Base-by-base conservation (phyloP, 2,797 vertebrate genomes). In the Enteromius afrohamiltoni region DNA sequence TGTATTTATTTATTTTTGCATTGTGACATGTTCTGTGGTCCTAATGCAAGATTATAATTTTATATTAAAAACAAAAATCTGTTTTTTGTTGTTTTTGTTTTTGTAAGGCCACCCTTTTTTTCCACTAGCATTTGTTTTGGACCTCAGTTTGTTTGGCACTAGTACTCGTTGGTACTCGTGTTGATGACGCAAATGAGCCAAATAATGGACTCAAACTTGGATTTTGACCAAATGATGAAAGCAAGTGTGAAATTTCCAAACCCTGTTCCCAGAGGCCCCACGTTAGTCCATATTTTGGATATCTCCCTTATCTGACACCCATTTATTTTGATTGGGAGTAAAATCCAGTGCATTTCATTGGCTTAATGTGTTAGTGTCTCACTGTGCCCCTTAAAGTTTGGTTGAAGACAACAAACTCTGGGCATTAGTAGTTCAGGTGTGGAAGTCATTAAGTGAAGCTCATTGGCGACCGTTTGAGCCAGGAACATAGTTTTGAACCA, bases 391-490 rank as follows among this genome's bases (percentile, higher is more conserved):
- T 19, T 19, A n/a, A 45, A 64, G 42, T 60, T 10, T 21, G 34
- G 16, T 14, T 58, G 26, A 26, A 65, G 29, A 53, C 58, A 1
- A 47, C 40, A 45, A 17, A 73, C 26, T 34, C 13, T 0, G 14
- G 70, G 42, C 23, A 68, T 55, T 11, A 68, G 62, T 26, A 45
- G 49, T 45, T 51, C 23, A 77, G 34, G 47, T 83, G 60, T 77
- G 37, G 34, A 77, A 68, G 81, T 60, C 49, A 77, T 77, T 69
- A 77, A 60, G 80, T 65, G 42, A 73, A 82, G 29, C 19, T 70
- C 70, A 34, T 19, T 81, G 67, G 47, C 47, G 42, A 60, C n/a
- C 23, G 70, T 53, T 34, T 83, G 23, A 34, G 17, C 74, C 64
- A 68, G 55, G 7, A 58, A 69, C 34, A 29, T n/a, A 42, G 60